These are phyloP conservation scores for Camelus dromedarius DNA, from an alignment of 2,113 vertebrate species.

Conservation along the genomic window DNA sequence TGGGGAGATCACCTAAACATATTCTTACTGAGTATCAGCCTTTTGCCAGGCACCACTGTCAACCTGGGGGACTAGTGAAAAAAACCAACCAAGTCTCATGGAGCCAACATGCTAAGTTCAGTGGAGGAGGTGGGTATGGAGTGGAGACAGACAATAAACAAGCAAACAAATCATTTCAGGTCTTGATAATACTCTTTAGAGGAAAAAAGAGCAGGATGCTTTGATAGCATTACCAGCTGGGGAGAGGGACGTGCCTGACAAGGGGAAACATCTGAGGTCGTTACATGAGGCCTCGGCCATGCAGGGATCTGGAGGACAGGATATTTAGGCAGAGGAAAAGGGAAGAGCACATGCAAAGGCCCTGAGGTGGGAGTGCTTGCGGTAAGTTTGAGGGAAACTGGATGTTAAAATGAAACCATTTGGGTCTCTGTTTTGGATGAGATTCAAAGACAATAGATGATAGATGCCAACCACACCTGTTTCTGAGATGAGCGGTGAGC, in stretches of 20 bases:
- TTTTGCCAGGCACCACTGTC: background rate
- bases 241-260: background rate
- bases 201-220: background rate
- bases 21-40: background rate
- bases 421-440: background rate
- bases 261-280: background rate
- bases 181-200: background rate
- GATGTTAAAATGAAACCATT: background rate
- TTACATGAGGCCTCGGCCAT: background rate
- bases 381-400: rapidly evolving
- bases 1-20: background rate
- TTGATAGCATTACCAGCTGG: background rate
- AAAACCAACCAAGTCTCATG: background rate
- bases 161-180: background rate
- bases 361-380: background rate
- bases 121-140: rapidly evolving
- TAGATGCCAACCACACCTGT: background rate
- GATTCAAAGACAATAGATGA: too few species aligned
- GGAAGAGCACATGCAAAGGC: background rate
- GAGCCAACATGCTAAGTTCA: too few species aligned
- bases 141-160: background rate
- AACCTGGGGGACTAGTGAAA: background rate
- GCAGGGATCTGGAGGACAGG: background rate
- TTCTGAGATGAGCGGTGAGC: background rate
- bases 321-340: background rate